These are phyloP conservation scores for Scatophagus argus DNA, from an alignment of 2,113 vertebrate species.

Conservation along the genomic window DNA sequence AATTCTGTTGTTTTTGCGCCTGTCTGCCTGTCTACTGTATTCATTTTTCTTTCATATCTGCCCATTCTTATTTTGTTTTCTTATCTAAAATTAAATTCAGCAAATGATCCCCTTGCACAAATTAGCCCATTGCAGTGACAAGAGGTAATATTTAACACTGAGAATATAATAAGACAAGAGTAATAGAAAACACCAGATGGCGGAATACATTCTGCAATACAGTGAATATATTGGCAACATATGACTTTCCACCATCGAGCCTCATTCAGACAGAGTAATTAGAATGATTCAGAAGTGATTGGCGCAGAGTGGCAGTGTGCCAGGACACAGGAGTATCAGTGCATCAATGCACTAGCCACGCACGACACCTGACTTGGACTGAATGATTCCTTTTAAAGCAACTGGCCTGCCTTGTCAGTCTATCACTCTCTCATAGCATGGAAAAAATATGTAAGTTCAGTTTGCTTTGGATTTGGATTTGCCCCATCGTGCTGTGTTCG, in stretches of 20 bases:
- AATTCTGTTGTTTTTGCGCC: not conserved
- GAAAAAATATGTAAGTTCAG: not conserved
- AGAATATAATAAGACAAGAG: not conserved
- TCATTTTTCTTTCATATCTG: constrained; percentile 16
- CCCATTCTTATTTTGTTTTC: constrained; percentile 17
- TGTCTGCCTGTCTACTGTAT: not conserved
- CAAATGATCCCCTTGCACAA: constrained; percentile 9
- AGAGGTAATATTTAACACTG: not conserved
- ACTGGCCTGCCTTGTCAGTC: no score
- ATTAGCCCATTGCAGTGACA: not conserved
- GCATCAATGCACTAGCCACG: no score
- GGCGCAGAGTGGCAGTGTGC: no score
- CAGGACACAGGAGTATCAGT: no score
- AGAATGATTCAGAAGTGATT: no score
- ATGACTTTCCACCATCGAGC: not conserved
- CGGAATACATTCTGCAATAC: no score
- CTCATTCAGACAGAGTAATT: no score
- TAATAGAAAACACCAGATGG: not conserved
- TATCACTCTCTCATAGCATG: not conserved
- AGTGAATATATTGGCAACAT: not conserved
- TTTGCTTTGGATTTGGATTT: not conserved
- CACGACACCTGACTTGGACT: no score
- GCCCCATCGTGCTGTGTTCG: not conserved
- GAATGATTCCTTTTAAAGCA: no score
- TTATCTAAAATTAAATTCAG: constrained; percentile 30